Evolutionary conservation across 2,888 invertebrate genomes (phyloP).

Genomic region (Microctonus aethiopoides): DNA sequence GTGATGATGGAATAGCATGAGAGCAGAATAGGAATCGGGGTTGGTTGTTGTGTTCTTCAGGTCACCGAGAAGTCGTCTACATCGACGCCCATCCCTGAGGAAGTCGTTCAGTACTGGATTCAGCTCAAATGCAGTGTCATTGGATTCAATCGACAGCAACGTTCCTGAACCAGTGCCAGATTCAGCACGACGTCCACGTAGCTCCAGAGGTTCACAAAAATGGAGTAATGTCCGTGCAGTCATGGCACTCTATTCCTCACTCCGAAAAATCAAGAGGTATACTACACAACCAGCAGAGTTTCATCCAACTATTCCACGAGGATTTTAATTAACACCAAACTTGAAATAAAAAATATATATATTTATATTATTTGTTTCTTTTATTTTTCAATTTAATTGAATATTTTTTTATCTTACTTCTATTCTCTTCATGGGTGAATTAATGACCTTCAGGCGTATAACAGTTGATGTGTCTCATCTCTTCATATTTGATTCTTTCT

Average conservation of each 20-base stretch:
- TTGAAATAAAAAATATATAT: not conserved
- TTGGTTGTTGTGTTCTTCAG: slow-evolving; percentile 47
- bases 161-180: slow-evolving; percentile 53
- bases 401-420: not conserved
- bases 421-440: not conserved
- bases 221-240: slow-evolving; percentile 90
- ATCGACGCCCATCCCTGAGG: slow-evolving; percentile 44
- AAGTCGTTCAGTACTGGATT: slow-evolving; percentile 52
- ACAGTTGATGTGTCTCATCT: not conserved
- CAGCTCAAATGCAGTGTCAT: slow-evolving; percentile 59
- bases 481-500: not conserved
- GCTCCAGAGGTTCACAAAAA: slow-evolving; percentile 72
- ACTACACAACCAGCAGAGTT: slow-evolving; percentile 21
- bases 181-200: slow-evolving; percentile 55
- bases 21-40: slow-evolving; percentile 2
- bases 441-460: not conserved
- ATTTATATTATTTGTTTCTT: not conserved
- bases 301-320: slow-evolving; percentile 4
- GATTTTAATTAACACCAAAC: not conserved
- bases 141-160: slow-evolving; percentile 64
- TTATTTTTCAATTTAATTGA: not conserved
- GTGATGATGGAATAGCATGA: slow-evolving; percentile 19
- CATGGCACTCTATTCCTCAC: slow-evolving; percentile 89
- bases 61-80: slow-evolving; percentile 51
- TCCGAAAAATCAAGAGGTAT: slow-evolving; percentile 91